These are phyloP conservation scores for Poecilobothrus nobilitatus DNA, from an alignment of 2,888 invertebrate genomes.

Conservation along the genomic window DNA sequence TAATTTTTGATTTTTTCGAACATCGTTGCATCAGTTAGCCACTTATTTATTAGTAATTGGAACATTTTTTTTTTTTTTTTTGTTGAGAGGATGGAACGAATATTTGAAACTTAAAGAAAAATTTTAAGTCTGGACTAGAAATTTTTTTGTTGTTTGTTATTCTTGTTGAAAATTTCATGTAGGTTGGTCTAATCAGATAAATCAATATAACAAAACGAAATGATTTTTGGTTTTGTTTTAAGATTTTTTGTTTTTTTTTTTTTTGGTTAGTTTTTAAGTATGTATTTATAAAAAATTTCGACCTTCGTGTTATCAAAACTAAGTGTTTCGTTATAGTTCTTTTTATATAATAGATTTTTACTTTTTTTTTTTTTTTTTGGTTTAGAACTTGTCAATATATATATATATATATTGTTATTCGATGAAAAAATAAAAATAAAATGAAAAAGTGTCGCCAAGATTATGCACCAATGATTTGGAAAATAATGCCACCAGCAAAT, in stretches of 20 bases:
- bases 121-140: background rate
- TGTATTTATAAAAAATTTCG: background rate
- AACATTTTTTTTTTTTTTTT: no score
- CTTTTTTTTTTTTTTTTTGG: background rate
- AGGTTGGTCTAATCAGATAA: background rate
- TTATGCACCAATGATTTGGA: background rate
- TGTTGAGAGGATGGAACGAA: no score
- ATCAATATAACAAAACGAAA: background rate
- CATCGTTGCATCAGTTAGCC: no score
- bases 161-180: background rate
- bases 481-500: constrained; percentile 4
- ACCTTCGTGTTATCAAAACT: background rate
- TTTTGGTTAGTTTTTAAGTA: background rate
- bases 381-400: background rate
- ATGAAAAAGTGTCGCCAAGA: background rate
- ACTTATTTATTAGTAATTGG: no score
- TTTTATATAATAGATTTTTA: background rate
- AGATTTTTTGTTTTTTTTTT: background rate
- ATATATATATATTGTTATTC: no score
- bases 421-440: background rate
- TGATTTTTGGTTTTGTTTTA: background rate
- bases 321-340: background rate
- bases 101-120: no score
- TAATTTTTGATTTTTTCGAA: no score
- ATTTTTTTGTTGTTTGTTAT: background rate